A percentile compares a stretch with the other conserved stretches of the same genome.
Conservation (phyloP, 2,888 invertebrate genomes). For the Boloria selene region DNA sequence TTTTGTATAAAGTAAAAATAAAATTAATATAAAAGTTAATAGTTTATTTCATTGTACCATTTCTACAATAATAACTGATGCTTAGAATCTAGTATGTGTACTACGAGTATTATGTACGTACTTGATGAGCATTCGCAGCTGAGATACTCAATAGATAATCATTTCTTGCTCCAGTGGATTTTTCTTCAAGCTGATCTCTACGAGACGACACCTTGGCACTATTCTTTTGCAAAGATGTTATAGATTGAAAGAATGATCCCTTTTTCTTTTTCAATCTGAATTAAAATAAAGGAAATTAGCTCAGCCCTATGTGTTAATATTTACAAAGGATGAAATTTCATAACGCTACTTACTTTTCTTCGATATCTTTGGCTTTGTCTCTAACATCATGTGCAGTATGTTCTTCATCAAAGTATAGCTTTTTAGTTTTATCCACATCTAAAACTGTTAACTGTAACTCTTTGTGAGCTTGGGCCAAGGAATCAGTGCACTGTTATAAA, state of each 20-base stretch:
- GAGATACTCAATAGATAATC: conserved; percentile 96
- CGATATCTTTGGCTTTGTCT: conserved; percentile 96
- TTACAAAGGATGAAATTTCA: neutral
- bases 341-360: conserved; percentile 87
- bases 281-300: neutral
- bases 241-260: conserved; percentile 97
- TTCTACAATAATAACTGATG: too few relatives aligned
- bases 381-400: conserved; percentile 97
- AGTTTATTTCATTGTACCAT: too few relatives aligned
- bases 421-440: conserved; percentile 97
- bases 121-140: conserved; percentile 96
- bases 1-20: too few relatives aligned
- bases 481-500: conserved; percentile 86
- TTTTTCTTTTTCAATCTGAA: conserved; percentile 95
- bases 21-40: too few relatives aligned
- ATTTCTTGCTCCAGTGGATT: conserved; percentile 96
- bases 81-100: neutral
- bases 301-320: neutral
- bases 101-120: conserved; percentile 46
- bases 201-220: conserved; percentile 97
- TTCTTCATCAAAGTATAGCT: conserved; percentile 97
- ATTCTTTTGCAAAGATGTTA: conserved; percentile 97
- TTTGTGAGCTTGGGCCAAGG: conserved; percentile 92
- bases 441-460: conserved; percentile 92
- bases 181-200: conserved; percentile 95